phyloP scores from a whole-genome alignment of 2,797 vertebrate species.

The Aphelocoma californica region DNA sequence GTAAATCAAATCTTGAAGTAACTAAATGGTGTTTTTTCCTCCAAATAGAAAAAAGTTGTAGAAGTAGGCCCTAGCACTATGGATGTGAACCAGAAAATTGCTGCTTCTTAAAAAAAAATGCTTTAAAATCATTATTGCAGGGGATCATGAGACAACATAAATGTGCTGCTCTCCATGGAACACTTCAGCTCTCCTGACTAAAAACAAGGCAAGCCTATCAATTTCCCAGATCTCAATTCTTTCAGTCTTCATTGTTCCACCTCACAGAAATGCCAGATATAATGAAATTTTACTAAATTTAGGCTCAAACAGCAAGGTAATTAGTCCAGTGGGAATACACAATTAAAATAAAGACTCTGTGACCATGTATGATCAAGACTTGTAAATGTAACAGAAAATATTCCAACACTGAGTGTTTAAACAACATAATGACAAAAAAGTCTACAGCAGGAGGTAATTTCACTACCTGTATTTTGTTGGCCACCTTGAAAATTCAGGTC shows the following conservation, averaged over 20 bases:
- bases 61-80: not conserved
- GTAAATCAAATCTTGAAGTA: not conserved
- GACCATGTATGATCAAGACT: not conserved
- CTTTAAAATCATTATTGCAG: not conserved
- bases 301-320: not conserved
- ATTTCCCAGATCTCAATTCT: not conserved
- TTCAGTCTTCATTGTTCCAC: not conserved
- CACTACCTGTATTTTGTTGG: not conserved
- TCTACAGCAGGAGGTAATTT: not conserved
- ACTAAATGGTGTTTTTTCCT: not conserved
- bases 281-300: not conserved
- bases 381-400: not conserved
- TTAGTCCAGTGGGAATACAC: not conserved
- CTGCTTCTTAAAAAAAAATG: not conserved
- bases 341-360: not conserved
- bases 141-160: not conserved
- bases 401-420: not conserved
- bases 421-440: not conserved
- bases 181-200: not conserved
- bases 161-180: not conserved
- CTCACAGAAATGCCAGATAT: not conserved
- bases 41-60: not conserved
- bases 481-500: not conserved
- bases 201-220: not conserved
- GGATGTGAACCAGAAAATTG: not conserved